Evolutionary conservation across 2,797 vertebrate species (phyloP), one percentile per base, ranked within the genome.

Genomic region (Centroberyx gerrardi): DNA sequence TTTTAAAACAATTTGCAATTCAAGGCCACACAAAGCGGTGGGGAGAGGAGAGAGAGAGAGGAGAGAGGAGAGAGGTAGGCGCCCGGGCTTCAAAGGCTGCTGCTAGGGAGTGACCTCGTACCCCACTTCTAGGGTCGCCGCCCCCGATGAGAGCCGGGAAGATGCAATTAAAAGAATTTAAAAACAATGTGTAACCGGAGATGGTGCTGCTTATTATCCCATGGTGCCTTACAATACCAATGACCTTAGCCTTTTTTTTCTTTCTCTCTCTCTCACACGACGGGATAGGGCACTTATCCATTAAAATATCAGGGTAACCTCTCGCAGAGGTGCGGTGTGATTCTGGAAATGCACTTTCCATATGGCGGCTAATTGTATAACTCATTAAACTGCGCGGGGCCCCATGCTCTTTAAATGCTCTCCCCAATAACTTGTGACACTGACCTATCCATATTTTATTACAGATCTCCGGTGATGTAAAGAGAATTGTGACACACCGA

Each of bases 1-100:
- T 97, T 97, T 95, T 95, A 96, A 96, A 97, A 97, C 94, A 95
- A 95, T 96, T 96, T 94, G 95, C 96, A 95, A 96, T 95, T 97
- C 96, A 96, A 96, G 96, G 96, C 96, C 96, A 95, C 94, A 93
- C 95, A 88, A 90, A 94, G 90, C 77, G 93, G 81, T 84, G 88
- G 85, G 86, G 86, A 87, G 90, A 48, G 73, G 72, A 87, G 88
- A 17, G 49, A 31, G 52, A 4, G 65, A 87, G 88, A 70, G 90
- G 90, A 88, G 88, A 46, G 73, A 81, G 70, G 88, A 74, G 90
- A 90, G 92, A 89, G 92, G 91, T 91, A 62, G 85, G 86, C 76
- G 87, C 74, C 48, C 68, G 82, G 85, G 89, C 92, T 93, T 96
- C 90, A 88, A 95, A 96, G 88, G 86, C 88, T 89, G 83, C 88